These are phyloP conservation scores for Nipponia nippon DNA, from an alignment of 2,113 vertebrate species.

Conservation along the genomic window DNA sequence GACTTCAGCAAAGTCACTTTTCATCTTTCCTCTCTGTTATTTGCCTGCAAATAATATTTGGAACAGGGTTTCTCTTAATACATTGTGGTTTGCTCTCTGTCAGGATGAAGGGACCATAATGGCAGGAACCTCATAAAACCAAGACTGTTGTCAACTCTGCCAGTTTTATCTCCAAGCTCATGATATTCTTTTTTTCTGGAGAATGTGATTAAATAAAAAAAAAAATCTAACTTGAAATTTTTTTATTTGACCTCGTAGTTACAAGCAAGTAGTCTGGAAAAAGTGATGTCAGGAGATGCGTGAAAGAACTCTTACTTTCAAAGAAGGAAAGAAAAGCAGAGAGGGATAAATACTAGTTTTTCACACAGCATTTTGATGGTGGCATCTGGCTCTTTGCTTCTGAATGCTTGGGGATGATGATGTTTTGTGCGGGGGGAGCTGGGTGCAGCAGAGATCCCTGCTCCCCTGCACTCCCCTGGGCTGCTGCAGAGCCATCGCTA, in stretches of 20 bases:
- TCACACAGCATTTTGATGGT: not conserved
- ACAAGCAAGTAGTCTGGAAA: not conserved
- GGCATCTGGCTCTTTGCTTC: too few species aligned
- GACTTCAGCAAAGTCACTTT: not conserved
- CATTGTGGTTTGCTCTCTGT: not conserved
- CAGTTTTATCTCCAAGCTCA: not conserved
- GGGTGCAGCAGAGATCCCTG: not conserved
- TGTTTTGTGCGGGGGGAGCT: rapidly evolving
- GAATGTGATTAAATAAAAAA: not conserved
- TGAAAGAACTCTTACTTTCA: not conserved
- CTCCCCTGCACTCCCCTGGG: not conserved
- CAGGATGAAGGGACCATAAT: too few species aligned
- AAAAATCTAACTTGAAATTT: not conserved
- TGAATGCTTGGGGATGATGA: not conserved
- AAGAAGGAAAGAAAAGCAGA: not conserved
- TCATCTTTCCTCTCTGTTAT: not conserved
- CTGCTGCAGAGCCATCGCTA: rapidly evolving
- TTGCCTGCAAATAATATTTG: not conserved
- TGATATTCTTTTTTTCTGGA: not conserved
- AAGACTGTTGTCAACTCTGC: not conserved
- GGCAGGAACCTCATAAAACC: not conserved
- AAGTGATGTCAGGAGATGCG: not conserved
- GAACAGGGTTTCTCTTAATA: not conserved
- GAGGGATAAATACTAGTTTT: not conserved
- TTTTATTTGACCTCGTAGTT: not conserved